Evolutionary conservation across 35 echinoderm and acorn worm species (phyloP).

Genomic region (Amphiura filiformis): DNA sequence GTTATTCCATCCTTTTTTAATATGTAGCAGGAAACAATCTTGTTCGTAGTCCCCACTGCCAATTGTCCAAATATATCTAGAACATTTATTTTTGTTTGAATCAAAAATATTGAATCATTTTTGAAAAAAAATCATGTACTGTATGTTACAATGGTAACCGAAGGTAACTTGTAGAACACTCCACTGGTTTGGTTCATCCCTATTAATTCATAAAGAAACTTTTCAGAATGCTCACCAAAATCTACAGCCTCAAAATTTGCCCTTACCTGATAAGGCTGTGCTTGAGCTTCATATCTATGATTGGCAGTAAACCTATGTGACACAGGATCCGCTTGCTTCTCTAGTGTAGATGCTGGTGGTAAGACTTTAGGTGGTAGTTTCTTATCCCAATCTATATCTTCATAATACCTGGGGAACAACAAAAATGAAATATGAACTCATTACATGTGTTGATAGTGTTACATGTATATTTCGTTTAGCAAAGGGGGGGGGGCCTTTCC

Average conservation of each 20-base stretch:
- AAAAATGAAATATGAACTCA: neutral
- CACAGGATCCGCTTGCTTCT: conserved; percentile 68
- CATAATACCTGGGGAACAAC: conserved; percentile 59
- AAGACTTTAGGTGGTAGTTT: conserved; percentile 79
- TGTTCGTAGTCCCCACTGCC: no score
- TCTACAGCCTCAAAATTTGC: neutral
- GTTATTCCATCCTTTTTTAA: no score
- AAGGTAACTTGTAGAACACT: neutral
- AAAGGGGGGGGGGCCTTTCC: neutral
- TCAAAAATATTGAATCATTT: neutral
- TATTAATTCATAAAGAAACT: neutral
- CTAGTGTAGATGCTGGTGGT: conserved; percentile 76
- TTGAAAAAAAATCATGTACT: neutral
- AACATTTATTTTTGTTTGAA: neutral
- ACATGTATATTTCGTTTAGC: neutral
- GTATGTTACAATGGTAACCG: neutral
- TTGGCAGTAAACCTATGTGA: conserved; percentile 78
- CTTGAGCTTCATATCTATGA: conserved; percentile 70
- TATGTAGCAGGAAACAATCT: no score
- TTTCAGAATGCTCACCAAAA: neutral
- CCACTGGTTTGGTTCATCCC: neutral
- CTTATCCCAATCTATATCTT: conserved; percentile 86
- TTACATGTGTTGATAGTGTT: neutral
- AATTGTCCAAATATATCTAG: neutral
- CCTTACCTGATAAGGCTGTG: conserved; percentile 73